Conservation (phyloP, 2,888 invertebrate genomes). For the Eustalomyia histrio region DNA sequence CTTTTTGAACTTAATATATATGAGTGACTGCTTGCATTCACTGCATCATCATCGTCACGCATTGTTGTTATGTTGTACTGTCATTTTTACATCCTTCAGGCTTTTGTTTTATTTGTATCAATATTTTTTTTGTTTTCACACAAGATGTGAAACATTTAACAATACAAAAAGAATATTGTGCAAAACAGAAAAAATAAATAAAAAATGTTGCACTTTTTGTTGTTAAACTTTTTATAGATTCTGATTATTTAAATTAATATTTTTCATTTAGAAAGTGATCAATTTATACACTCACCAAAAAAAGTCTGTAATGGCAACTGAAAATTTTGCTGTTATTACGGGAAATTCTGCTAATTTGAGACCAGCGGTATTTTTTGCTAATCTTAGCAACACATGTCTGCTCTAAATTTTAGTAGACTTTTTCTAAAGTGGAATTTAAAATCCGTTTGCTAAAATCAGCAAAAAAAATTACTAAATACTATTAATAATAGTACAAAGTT, state of each 20-base stretch:
- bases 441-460: no score
- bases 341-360: no score
- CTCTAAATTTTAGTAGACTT: no score
- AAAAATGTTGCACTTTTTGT: neutral
- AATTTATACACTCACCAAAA: no score
- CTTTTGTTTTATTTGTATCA: slow-evolving; percentile 18
- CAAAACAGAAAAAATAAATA: neutral
- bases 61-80: slow-evolving; percentile 17
- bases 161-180: neutral
- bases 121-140: neutral
- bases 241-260: slow-evolving; percentile 3
- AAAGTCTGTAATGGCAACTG: no score
- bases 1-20: neutral
- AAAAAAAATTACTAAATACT: no score
- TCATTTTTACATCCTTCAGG: slow-evolving; percentile 29
- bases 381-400: no score
- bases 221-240: neutral
- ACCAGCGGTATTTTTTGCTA: no score
- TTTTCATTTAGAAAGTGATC: neutral
- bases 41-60: slow-evolving; percentile 3
- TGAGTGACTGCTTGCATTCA: neutral
- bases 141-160: slow-evolving; percentile 1
- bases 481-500: no score
- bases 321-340: no score
- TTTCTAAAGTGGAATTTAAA: no score